Evolutionary conservation across 2,797 vertebrate genomes (phyloP).

Genomic region (Lagodon rhomboides): DNA sequence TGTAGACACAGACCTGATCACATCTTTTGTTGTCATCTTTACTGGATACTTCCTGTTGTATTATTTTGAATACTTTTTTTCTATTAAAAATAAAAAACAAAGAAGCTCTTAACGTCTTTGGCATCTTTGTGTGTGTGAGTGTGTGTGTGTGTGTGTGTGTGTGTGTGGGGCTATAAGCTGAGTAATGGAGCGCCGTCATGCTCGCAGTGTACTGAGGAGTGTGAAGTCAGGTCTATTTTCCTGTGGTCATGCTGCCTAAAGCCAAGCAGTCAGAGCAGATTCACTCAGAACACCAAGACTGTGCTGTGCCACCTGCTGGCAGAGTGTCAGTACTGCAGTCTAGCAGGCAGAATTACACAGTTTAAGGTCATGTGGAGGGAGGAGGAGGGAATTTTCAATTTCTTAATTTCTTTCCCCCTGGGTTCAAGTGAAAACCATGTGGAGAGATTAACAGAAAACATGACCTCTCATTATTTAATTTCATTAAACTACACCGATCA

Average conservation of each 20-base stretch:
- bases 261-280: constrained; percentile 47
- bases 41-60: constrained; percentile 80
- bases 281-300: constrained; percentile 24
- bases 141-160: background rate
- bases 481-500: too few relatives aligned
- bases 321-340: constrained; percentile 29
- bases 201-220: constrained; percentile 46
- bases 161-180: constrained; percentile 24
- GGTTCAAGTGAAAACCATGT: background rate
- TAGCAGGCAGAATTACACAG: background rate
- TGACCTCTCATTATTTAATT: background rate
- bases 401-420: background rate
- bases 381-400: background rate
- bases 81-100: constrained; percentile 86
- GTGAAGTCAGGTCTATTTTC: constrained; percentile 64
- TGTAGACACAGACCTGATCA: constrained; percentile 74
- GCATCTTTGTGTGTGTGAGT: background rate
- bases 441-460: background rate
- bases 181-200: constrained; percentile 53
- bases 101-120: constrained; percentile 61
- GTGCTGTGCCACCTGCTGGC: constrained; percentile 71
- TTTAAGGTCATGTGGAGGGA: background rate
- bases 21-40: constrained; percentile 71
- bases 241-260: constrained; percentile 63
- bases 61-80: constrained; percentile 87